Base-by-base conservation (phyloP, 2,113 vertebrate species). In the Tetrax tetrax region DNA sequence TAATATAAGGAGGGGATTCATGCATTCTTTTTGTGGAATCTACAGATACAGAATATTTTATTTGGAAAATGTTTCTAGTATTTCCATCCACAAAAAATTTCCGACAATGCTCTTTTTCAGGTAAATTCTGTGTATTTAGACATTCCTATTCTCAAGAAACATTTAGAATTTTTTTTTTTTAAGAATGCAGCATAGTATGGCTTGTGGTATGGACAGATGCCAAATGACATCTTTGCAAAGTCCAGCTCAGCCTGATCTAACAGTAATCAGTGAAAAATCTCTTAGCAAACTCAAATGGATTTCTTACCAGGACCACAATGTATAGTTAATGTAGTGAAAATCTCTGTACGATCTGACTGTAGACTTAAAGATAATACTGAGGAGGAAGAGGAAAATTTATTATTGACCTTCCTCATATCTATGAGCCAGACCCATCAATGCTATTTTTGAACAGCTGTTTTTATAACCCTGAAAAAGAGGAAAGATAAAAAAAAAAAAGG, bases 251-350 rank as follows among this genome's bases (percentile, higher is more conserved):
- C 25, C 51, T 83, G 47, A 70, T 59, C n/a, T 43, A 69, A 54
- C 28, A 78, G 12, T 54, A 88, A 70, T 59, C 48, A 93, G 50
- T 38, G 38, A 64, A 75, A 94, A 90, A 69, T 72, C 54, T 90
- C 75, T 41, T 37, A 69, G 14, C 38, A 96, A 47, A 51, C 76
- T 88, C 51, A 65, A 53, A 80, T 33, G n/a, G 80, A 43, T 89
- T 93, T 95, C 41, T 87, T 69, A 86, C 41, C 53, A 69, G 82
- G 59, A 85, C 22, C 22, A 88, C 54, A 83, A 87, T 56, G 28
- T 69, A 69, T 33, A 74, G 71, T 59, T 66, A 85, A 90, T 83
- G 51, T 43, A 89, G 69, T 64, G 64, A 83, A 95, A 90, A 95
- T 43, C 56, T 93, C 64, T 81, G 20, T 74, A 60, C 80, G 28